Base-by-base conservation (phyloP, 64 coral and sea anemone species). In the Pocillopora verrucosa region DNA sequence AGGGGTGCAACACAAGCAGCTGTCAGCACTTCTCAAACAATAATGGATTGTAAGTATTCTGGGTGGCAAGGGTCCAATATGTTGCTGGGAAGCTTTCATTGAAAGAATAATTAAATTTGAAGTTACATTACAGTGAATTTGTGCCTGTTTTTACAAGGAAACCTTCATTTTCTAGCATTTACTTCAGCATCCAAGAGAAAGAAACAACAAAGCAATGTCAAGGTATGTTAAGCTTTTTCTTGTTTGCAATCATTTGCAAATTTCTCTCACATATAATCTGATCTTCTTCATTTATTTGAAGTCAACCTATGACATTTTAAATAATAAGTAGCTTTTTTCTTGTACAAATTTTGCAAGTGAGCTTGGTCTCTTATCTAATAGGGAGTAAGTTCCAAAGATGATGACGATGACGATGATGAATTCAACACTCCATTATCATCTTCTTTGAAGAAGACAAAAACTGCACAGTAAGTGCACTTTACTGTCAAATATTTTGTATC, bases 21-120 rank as follows among this genome's bases (percentile, higher is more conserved):
- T 74, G 16, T 76, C 34, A 68, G 65, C 57, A 90, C 83, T 9
- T 88, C 64, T 19, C 34, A 38, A 9, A 91, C 65, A 75, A 96
- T 90, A 38, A 96, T 92, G 36, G 94, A 96, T 60, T 93, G 94
- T 96, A 80, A 96, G 94, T 96, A 61, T 11, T 0, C 41, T 51
- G 80, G 38, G 80, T 61, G 16, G 56, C 13, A 9, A 61, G 58
- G 80, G 51, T 6, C 34, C 56, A 25, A 34, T 25, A 59, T 9
- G 11, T n/a, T 25, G 17, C 78, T 59, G 17, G 60, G 17, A 4
- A 78, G 79, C 2, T 9, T 60, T 58, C 13, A 76, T 16, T 51
- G 17, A 76, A 35, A 37, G 75, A 35, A 13, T 51, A 0, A 4
- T 51, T 51, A 4, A 3, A 51, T 51, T 51, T 51, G 41, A 41